Conservation (phyloP, 2,888 invertebrate species). For the Drosophila tripunctata region DNA sequence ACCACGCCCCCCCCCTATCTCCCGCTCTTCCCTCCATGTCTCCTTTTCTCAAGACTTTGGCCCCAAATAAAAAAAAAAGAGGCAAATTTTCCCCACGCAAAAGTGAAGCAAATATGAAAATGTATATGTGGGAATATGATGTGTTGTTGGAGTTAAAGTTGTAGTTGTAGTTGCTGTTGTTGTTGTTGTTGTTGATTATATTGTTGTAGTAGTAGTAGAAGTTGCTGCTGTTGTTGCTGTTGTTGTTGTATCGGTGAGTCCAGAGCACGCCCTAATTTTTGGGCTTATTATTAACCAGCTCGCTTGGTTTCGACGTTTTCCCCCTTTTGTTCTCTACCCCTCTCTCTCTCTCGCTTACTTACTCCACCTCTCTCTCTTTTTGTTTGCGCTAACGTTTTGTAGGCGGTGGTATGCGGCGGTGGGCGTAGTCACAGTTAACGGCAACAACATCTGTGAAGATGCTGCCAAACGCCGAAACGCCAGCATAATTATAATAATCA, state of each 20-base stretch:
- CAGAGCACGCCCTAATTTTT: conserved; percentile 75
- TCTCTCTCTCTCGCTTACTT: background rate
- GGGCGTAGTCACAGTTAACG: conserved; percentile 74
- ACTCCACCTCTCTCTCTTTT: background rate
- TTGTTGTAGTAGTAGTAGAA: background rate
- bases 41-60: too few species aligned
- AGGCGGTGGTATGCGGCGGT: conserved; percentile 1
- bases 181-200: background rate
- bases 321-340: background rate
- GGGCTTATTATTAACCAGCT: conserved; percentile 80
- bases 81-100: conserved; percentile 12
- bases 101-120: conserved; percentile 47
- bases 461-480: conserved; percentile 64
- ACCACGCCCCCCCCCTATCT: conserved; percentile 15
- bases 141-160: conserved; percentile 13
- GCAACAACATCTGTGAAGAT: conserved; percentile 81
- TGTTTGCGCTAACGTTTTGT: background rate
- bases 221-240: conserved; percentile 14
- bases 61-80: too few species aligned
- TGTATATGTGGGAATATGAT: conserved; percentile 57
- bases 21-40: background rate
- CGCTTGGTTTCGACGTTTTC: conserved; percentile 38
- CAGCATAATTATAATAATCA: conserved; percentile 82
- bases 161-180: background rate
- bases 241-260: conserved; percentile 47